These are phyloP conservation scores for Numida meleagris DNA, from an alignment of 2,113 vertebrate genomes.

Conservation along the genomic window DNA sequence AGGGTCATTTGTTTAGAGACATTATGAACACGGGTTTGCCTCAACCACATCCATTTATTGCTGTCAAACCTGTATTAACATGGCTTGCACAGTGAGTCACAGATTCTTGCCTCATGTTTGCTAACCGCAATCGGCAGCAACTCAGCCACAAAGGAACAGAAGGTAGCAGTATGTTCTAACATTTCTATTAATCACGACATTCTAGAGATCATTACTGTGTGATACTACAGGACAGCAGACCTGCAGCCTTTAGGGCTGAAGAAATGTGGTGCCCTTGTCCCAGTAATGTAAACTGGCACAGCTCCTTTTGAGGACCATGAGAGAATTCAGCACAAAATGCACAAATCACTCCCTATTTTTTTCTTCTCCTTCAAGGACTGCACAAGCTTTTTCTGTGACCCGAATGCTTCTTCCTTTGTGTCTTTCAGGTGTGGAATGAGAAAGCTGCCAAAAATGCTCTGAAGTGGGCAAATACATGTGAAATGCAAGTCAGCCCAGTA, in stretches of 20 bases:
- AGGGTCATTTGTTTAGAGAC: neutral
- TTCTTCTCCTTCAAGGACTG: neutral
- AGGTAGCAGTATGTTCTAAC: neutral
- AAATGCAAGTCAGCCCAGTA: conserved; percentile 20
- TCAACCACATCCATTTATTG: neutral
- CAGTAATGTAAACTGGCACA: neutral
- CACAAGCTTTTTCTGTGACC: neutral
- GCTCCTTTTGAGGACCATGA: rapidly evolving
- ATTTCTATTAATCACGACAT: neutral
- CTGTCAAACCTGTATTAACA: neutral
- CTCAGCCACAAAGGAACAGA: neutral
- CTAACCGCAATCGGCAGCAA: neutral
- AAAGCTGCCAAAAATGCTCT: conserved; percentile 39
- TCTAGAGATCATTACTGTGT: neutral
- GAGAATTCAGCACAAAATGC: rapidly evolving
- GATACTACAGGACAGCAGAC: neutral
- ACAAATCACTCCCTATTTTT: neutral
- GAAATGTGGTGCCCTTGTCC: neutral
- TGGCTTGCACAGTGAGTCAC: neutral
- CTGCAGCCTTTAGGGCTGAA: neutral
- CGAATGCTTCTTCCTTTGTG: neutral
- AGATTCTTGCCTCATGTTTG: neutral
- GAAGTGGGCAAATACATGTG: conserved; percentile 46
- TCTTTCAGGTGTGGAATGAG: conserved; percentile 46
- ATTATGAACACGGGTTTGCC: neutral